Evolutionary conservation across 2,888 invertebrate genomes (phyloP).

Genomic region (Fragum whitleyi): DNA sequence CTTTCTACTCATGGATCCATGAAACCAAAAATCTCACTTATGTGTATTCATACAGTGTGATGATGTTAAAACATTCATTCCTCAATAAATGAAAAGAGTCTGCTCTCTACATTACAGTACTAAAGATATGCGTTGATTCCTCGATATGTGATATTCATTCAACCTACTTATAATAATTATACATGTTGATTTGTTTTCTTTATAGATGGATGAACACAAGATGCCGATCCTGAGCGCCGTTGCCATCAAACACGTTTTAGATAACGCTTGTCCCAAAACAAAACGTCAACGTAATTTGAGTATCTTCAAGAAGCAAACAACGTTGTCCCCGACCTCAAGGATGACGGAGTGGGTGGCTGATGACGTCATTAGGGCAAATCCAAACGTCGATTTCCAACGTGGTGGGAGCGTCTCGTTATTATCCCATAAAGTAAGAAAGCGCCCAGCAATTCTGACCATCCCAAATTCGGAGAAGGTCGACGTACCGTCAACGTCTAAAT

Average conservation of each 20-base stretch:
- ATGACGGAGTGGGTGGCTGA: constrained; percentile 55
- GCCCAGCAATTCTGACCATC: constrained; percentile 27
- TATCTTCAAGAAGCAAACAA: constrained; percentile 7
- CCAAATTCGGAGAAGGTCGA: not conserved
- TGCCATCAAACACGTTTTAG: constrained; percentile 13
- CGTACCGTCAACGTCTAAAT: not conserved
- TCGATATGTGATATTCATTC: no score
- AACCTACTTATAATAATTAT: no score
- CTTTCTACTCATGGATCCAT: no score
- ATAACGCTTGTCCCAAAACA: not conserved
- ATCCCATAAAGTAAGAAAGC: constrained; percentile 36
- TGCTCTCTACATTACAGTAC: no score
- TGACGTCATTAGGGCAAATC: constrained; percentile 41
- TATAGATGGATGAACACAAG: constrained; percentile 19
- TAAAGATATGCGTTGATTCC: no score
- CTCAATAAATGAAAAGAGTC: no score
- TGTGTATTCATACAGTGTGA: no score
- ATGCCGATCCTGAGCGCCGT: constrained; percentile 21
- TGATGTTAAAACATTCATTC: no score
- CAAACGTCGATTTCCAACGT: constrained; percentile 34
- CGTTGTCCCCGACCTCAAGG: constrained; percentile 37
- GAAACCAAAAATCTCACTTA: no score
- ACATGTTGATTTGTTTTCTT: not conserved
- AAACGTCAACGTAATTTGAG: not conserved
- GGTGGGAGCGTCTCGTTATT: constrained; percentile 35